Base-by-base conservation (phyloP, 2,888 invertebrate species). In the Esperia sulphurella region DNA sequence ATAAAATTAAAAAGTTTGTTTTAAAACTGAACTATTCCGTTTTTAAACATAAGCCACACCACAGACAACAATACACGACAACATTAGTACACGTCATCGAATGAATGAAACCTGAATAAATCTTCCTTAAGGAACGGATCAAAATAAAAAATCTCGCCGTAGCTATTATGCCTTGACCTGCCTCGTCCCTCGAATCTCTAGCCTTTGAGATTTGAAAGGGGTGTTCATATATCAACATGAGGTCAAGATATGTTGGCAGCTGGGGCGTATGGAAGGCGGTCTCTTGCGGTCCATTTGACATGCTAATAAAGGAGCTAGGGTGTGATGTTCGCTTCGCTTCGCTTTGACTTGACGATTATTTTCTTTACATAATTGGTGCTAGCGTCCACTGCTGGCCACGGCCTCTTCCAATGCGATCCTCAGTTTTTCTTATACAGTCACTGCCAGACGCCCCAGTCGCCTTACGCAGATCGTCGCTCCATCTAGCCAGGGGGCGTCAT, bases 261-360 rank as follows among this genome's bases (percentile, higher is more conserved):
- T n/a, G n/a, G 14, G 38, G 12, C 13, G 49, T 13, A 43, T 45
- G 53, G 43, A 57, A 50, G 53, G 42, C 46, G 43, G 54, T 44
- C 43, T 51, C 51, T 51, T 50, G 59, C 63, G 65, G 65, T 54
- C 54, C 59, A 65, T 68, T 68, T 65, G 61, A 68, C 57, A 66
- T 63, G 60, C 58, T 64, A 66, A 68, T 65, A 60, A 46, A 39
- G 49, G n/a, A 14, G n/a, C 21, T 14, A 10, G 38, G 12, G 45
- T 39, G 40, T 30, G 30, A 30, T 21, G 14, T 44, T 30, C 30
- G 43, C 41, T 48, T 48, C 38, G 42, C 45, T 50, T 41, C 44
- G 41, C 48, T 12, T 12, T 3, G 14, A 39, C 5, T 39, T 52
- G 43, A 46, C 41, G 44, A 52, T 4, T 8, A 30, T 30, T 41